Evolutionary conservation across 2,797 vertebrate genomes (phyloP), one percentile per base, ranked within the genome.

Genomic region (Eutrigla gurnardus): DNA sequence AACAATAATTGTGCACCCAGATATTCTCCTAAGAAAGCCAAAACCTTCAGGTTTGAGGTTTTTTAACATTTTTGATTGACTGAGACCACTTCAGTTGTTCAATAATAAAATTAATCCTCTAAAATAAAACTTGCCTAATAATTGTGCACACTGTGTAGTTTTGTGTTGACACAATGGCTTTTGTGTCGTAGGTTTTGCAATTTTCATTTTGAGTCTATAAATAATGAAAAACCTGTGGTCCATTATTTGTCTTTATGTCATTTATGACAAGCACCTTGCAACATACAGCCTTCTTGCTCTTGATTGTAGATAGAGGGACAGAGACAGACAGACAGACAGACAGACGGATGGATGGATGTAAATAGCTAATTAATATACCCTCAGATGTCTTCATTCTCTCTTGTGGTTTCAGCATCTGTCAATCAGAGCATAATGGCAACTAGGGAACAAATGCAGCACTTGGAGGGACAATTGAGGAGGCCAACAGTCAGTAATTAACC

Each of bases 401-500:
- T 78, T 65, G 61, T 75, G 81, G 80, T 75, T 75, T 72, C 66
- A 77, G 66, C 78, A 86, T 90, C 86, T 88, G 87, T 93, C 92
- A 92, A 82, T 88, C 88, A 83, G 71, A 77, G 76, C 91, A 78
- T 88, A 87, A 91, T 79, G 86, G 88, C 85, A 89, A 86, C 90
- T 68, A 75, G 91, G 89, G 90, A 92, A 92, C 90, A 93, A 93
- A 95, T 92, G 88, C 86, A 83, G 82, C 92, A 91, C 94, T 94
- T 94, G 87, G 89, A 73, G 79, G 66, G 75, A 87, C 87, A 93
- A 93, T 92, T 90, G 80, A 89, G 68, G 84, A 90, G 90, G 94
- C 91, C 90, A 94, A 92, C 88, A 92, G 92, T 91, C 84, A 90
- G 91, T 94, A 95, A 95, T 96, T 95, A 95, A 93, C 84, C 91